Conservation (phyloP, 92 coral and sea anemone species). For the Palythoa caribaeorum region DNA sequence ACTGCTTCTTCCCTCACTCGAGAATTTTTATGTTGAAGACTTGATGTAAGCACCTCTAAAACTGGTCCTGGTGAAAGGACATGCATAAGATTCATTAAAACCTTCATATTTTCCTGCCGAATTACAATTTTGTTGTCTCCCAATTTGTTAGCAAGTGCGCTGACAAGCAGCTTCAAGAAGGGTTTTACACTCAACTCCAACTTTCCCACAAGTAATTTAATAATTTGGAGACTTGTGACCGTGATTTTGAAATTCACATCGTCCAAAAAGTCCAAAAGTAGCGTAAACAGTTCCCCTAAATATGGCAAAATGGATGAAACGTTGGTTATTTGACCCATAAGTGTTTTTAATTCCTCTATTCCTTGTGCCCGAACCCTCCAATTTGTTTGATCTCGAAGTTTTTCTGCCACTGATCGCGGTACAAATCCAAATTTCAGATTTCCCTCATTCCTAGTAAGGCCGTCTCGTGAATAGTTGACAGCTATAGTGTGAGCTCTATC, state of each 20-base stretch:
- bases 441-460: conserved; percentile 50
- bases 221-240: conserved; percentile 92
- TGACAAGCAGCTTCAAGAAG: conserved; percentile 82
- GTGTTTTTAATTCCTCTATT: conserved; percentile 89
- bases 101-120: conserved; percentile 98
- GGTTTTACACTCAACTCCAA: conserved; percentile 81
- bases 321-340: conserved; percentile 84
- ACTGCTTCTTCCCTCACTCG: conserved; percentile 97
- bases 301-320: conserved; percentile 76
- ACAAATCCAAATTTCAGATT: conserved; percentile 84
- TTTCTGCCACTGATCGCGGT: conserved; percentile 77
- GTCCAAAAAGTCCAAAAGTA: conserved; percentile 86
- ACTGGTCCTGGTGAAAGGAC: conserved; percentile 88
- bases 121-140: conserved; percentile 99
- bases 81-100: conserved; percentile 98
- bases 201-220: conserved; percentile 85
- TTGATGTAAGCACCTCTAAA: conserved; percentile 77
- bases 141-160: conserved; percentile 82
- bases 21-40: conserved; percentile 94
- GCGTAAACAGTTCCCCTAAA: conserved; percentile 83
- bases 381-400: conserved; percentile 91
- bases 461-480: conserved; percentile 63
- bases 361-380: conserved; percentile 95
- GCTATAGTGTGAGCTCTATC: conserved; percentile 95
- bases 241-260: conserved; percentile 95